A percentile compares a stretch with the other conserved stretches of the same genome.
phyloP scores from a whole-genome alignment of 2,113 vertebrate genomes.

The Hyperopisus bebe region DNA sequence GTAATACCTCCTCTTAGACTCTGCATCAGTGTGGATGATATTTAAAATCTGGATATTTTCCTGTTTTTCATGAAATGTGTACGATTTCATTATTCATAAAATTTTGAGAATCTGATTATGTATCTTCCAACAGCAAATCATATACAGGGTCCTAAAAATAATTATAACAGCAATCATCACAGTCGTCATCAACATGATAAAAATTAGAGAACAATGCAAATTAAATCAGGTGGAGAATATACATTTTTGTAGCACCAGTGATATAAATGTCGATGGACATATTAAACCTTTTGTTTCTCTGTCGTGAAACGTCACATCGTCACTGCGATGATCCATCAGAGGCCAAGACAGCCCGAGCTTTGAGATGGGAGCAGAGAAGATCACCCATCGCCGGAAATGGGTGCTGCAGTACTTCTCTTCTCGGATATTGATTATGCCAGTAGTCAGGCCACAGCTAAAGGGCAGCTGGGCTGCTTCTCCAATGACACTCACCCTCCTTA shows the following conservation, averaged over 20 bases:
- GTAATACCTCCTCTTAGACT: neutral
- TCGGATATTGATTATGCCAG: slow-evolving; percentile 29
- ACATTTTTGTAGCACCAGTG: neutral
- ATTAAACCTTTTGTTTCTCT: neutral
- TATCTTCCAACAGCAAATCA: neutral
- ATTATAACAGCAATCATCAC: neutral
- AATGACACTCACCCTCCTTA: neutral
- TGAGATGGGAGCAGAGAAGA: neutral
- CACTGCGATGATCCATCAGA: slow-evolving; percentile 28
- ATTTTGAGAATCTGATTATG: neutral
- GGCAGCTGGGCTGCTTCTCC: neutral
- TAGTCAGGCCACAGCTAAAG: slow-evolving; percentile 18
- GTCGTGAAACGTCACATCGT: slow-evolving; percentile 11
- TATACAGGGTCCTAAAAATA: neutral
- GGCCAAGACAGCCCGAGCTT: slow-evolving; percentile 16
- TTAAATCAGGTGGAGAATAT: neutral
- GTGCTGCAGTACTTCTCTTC: neutral
- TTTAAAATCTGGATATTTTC: neutral
- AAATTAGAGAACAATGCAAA: neutral
- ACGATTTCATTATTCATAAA: neutral
- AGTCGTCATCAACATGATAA: neutral
- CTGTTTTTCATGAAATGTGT: neutral
- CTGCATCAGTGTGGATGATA: neutral
- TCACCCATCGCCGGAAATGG: slow-evolving; percentile 15
- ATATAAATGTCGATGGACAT: neutral